Base-by-base conservation (phyloP, 2,113 vertebrate genomes). In the Coracopsis vasa region DNA sequence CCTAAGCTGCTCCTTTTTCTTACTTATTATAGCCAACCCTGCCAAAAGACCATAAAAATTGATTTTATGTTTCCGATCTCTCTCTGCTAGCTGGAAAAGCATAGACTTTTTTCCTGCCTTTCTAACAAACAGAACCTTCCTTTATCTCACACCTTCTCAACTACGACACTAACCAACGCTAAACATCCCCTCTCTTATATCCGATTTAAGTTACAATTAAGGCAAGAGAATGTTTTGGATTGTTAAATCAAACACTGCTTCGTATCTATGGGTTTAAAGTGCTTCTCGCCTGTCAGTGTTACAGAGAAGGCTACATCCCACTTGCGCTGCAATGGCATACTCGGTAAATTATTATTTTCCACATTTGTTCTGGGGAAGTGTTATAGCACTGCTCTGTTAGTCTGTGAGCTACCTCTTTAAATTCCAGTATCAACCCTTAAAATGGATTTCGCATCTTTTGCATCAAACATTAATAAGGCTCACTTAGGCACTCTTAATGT, bases 401-500 rank as follows among this genome's bases (percentile, higher is more conserved):
- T 83, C 71, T 48, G 62, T 61, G 72, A 62, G 47, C 89, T 94
- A 81, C 74, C 92, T 71, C 94, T 95, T 93, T 92, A 92, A 96
- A 97, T 95, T 89, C 73, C 64, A 95, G 37, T 23, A 96, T 90
- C 94, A 94, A 97, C 54, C 47, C 53, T 94, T 86, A 64, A 97
- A 96, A 91, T 74, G 58, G 81, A 94, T 95, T 95, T 95, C 79
- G 66, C 78, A 92, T 90, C 70, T 96, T 95, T 95, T 33, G 7
- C 93, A 92, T 96, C 86, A 97, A 96, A 96, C 70, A 96, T 94
- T 95, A 96, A 93, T 93, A 96, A 97, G 74, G 95, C 47, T 97
- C 96, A 93, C 83, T 93, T 96, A 95, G 80, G 74, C 24, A 35
- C 69, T 74, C 71, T 94, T 94, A 97, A 97, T 96, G 94, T 64